Percentiles rank a stretch among this genome's conserved stretches.
Evolutionary conservation across 2,113 vertebrate genomes (phyloP).

Genomic region (Oceanites oceanicus): DNA sequence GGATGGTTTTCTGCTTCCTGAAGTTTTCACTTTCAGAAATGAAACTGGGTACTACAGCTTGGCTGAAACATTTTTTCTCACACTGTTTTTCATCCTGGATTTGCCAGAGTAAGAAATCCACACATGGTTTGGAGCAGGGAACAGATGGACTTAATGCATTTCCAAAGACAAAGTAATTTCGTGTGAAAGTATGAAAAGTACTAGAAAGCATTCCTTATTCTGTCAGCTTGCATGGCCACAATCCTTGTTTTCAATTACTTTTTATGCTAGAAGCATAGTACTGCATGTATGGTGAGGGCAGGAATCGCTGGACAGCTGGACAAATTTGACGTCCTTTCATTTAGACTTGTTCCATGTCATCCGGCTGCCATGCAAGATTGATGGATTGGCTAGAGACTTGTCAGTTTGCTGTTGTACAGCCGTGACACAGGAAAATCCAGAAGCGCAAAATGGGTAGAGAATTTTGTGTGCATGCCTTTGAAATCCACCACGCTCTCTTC

Average conservation of each 20-base stretch:
- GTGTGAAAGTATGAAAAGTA: background rate
- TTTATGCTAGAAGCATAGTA: background rate
- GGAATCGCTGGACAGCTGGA: background rate
- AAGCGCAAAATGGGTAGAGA: background rate
- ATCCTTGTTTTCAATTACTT: background rate
- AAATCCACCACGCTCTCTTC: background rate
- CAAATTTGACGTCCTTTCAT: background rate
- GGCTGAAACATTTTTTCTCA: background rate
- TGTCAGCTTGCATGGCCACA: background rate
- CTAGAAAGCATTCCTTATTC: background rate
- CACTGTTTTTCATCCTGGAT: background rate
- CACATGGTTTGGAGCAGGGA: background rate
- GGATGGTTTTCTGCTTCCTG: background rate
- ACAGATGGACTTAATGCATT: background rate
- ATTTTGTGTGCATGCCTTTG: background rate
- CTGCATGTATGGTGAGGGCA: rapidly evolving
- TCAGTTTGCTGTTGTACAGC: background rate
- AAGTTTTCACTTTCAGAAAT: background rate
- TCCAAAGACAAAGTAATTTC: background rate
- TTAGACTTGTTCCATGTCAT: background rate
- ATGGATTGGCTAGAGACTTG: background rate
- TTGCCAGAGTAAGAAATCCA: background rate
- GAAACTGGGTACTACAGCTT: background rate
- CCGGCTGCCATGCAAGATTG: background rate
- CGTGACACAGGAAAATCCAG: background rate